Conservation (phyloP, 2,888 invertebrate species). For the Ophion costatus region DNA sequence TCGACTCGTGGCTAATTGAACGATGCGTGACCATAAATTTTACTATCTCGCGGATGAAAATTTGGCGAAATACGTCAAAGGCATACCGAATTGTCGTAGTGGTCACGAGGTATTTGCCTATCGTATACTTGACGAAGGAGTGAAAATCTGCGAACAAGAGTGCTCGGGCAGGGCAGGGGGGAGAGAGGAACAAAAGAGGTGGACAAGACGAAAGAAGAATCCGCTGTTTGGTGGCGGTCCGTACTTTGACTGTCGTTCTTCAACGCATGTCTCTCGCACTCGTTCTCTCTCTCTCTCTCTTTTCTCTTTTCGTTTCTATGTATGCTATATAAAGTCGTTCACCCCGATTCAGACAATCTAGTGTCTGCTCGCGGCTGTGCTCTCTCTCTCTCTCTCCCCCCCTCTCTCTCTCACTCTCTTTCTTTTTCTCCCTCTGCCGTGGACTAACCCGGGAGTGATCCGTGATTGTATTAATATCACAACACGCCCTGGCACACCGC, state of each 20-base stretch:
- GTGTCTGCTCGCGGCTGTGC: conserved; percentile 81
- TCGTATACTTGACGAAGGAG: not conserved
- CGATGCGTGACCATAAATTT: no score
- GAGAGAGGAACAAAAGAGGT: not conserved
- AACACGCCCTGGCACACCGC: conserved; percentile 80
- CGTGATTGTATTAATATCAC: conserved; percentile 84
- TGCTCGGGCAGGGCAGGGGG: not conserved
- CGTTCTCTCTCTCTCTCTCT: conserved; percentile 30
- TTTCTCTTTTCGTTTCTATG: conserved; percentile 57
- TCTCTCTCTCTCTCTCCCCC: conserved; percentile 53
- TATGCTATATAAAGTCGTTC: conserved; percentile 83
- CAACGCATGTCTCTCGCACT: conserved; percentile 9
- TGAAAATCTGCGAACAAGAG: conserved; percentile 12
- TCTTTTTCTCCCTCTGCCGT: conserved; percentile 30
- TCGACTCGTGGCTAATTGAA: no score
- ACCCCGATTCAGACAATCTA: conserved; percentile 84
- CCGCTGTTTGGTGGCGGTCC: conserved; percentile 41
- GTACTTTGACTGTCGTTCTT: not conserved
- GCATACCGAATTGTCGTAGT: not conserved
- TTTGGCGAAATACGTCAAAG: not conserved
- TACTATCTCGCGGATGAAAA: not conserved
- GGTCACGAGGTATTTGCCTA: not conserved
- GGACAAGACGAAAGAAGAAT: conserved; percentile 56
- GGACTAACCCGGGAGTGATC: conserved; percentile 83
- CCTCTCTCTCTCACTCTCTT: conserved; percentile 54